These are phyloP conservation scores for Meteorus cinctellus DNA, from an alignment of 2,888 invertebrate species.

Conservation along the genomic window DNA sequence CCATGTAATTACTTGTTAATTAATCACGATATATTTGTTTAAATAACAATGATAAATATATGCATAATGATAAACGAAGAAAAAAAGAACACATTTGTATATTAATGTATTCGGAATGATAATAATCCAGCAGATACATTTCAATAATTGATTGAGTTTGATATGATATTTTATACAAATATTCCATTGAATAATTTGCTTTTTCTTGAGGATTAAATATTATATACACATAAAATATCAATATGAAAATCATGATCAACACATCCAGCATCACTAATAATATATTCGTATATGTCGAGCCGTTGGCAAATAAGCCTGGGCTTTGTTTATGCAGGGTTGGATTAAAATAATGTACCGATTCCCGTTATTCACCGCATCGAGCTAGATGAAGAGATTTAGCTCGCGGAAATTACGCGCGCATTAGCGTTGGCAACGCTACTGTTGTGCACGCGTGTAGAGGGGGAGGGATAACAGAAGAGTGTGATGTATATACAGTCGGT, in stretches of 20 bases:
- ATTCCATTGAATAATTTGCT: neutral
- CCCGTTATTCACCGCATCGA: slow-evolving; percentile 47
- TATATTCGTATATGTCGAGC: slow-evolving; percentile 29
- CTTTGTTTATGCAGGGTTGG: slow-evolving; percentile 52
- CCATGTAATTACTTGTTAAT: slow-evolving; percentile 52
- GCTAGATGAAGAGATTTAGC: slow-evolving; percentile 66
- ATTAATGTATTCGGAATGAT: neutral
- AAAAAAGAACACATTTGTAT: neutral
- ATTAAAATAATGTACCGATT: slow-evolving; percentile 69
- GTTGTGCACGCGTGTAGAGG: neutral
- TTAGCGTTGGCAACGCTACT: slow-evolving; percentile 40
- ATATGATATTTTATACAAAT: neutral
- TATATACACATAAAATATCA: neutral
- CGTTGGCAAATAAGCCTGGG: slow-evolving; percentile 41
- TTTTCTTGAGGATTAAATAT: neutral
- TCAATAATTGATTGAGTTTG: neutral
- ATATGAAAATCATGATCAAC: slow-evolving; percentile 6
- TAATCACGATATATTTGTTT: slow-evolving; percentile 42
- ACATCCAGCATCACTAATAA: slow-evolving; percentile 32
- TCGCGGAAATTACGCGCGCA: slow-evolving; percentile 54
- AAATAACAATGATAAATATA: neutral
- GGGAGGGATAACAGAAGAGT: neutral
- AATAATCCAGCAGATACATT: neutral
- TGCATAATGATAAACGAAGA: neutral
- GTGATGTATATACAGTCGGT: neutral